Conservation (phyloP, 2,113 vertebrate genomes). For the Spizaetus ornatus region DNA sequence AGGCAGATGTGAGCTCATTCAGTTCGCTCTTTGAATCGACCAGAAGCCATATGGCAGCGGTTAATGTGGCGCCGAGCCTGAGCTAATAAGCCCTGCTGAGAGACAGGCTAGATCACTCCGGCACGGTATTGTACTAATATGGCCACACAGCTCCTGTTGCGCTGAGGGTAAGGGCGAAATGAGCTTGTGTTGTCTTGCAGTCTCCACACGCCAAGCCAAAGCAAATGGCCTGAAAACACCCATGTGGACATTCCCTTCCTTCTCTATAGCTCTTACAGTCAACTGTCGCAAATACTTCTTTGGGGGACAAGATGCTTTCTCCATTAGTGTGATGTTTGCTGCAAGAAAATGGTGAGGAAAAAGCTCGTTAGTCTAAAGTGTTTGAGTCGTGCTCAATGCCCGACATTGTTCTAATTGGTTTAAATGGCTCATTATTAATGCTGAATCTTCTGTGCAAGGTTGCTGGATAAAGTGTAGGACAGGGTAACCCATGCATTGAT, state of each 20-base stretch:
- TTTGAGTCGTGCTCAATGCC: not conserved
- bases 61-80: slow-evolving; percentile 15
- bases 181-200: not conserved
- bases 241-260: not conserved
- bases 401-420: accelerated
- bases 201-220: not conserved
- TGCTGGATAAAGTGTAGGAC: not conserved
- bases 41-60: slow-evolving; percentile 30
- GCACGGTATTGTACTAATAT: not conserved
- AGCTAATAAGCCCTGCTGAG: slow-evolving; percentile 25
- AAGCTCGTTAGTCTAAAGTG: not conserved
- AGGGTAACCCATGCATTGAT: not conserved
- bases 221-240: not conserved
- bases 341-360: not conserved
- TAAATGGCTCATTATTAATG: not conserved
- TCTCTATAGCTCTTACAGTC: not conserved
- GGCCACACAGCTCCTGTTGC: not conserved
- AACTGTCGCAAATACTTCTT: not conserved
- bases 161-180: not conserved
- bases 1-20: slow-evolving; percentile 24
- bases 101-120: not conserved
- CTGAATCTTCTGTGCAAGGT: not conserved
- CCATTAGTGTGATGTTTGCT: not conserved
- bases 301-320: not conserved
- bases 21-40: not conserved